Conservation (phyloP, 2,113 vertebrate genomes). For the Calyptomena viridis region DNA sequence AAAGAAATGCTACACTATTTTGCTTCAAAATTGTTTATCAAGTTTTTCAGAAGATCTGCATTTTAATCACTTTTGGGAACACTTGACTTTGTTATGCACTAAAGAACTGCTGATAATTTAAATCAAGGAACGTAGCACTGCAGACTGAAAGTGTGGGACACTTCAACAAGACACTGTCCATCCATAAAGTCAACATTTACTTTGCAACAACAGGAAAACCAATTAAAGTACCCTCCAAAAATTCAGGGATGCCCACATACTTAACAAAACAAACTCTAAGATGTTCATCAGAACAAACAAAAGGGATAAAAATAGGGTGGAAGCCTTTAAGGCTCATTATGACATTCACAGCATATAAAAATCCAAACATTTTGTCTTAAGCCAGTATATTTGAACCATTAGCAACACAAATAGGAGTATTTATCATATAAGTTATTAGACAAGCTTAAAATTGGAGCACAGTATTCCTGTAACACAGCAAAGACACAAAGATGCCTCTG, state of each 20-base stretch:
- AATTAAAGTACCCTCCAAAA: neutral
- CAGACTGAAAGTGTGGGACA: neutral
- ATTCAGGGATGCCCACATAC: neutral
- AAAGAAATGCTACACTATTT: neutral
- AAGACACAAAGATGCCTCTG: neutral
- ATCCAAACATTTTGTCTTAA: neutral
- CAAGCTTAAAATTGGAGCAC: neutral
- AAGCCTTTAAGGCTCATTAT: neutral
- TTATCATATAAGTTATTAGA: neutral
- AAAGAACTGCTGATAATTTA: neutral
- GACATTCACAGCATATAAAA: neutral
- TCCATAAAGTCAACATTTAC: neutral
- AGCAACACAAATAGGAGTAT: neutral
- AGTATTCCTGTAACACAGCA: neutral
- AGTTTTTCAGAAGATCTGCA: neutral
- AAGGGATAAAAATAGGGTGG: neutral
- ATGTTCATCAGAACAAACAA: neutral
- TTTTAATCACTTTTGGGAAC: constrained; percentile 1
- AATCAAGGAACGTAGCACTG: neutral
- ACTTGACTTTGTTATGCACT: neutral
- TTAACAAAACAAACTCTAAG: neutral
- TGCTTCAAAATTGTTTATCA: neutral
- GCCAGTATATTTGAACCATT: neutral
- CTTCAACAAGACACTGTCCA: neutral
- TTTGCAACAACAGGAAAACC: neutral